Base-by-base conservation (phyloP, 2,797 vertebrate species). In the Labeo calbasu region DNA sequence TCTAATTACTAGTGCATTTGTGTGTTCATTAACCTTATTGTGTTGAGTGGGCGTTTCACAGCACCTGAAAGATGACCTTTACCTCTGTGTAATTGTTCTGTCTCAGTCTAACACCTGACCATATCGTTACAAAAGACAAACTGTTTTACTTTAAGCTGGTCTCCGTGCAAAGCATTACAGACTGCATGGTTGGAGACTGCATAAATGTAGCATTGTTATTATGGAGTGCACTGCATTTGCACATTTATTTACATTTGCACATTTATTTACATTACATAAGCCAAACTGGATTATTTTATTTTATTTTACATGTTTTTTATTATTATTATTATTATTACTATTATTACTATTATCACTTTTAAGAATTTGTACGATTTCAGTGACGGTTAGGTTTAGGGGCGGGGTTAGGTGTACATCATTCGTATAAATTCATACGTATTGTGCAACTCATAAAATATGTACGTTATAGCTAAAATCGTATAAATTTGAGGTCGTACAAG, bases 1-100 rank as follows among this genome's bases (percentile, higher is more conserved):
- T 83, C 10, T 77, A 83, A 83, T 83, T 77, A 77, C 72, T 43
- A 55, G 71, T 57, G 32, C 71, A 28, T 76, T 65, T 68, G 59
- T 55, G 36, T 77, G 28, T 55, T 83, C 72, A 57, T 77, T 82
- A 66, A 75, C 59, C 81, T 82, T 50, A 21, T 46, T 36, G 57
- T 76, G 14, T 66, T 63, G 21, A 76, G 57, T 21, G 50, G 40
- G 15, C 10, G 48, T 82, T 82, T 75, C 14, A 73, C 32, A 80
- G 51, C 79, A 70, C 36, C 14, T 70, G n/a, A 81, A 70, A 15
- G 14, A 25, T 59, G 23, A 50, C 57, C 48, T 80, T 66, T 68
- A 32, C 11, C 6, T 28, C 40, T 6, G 32, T 65, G 46, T 53
- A 82, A 82, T 75, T 66, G 57, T 21, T 75, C 21, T 51, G 28